A percentile compares a stretch with the other conserved stretches of the same genome.
Conservation (phyloP, 2,113 vertebrate genomes). For the Chloroceryle aenea region DNA sequence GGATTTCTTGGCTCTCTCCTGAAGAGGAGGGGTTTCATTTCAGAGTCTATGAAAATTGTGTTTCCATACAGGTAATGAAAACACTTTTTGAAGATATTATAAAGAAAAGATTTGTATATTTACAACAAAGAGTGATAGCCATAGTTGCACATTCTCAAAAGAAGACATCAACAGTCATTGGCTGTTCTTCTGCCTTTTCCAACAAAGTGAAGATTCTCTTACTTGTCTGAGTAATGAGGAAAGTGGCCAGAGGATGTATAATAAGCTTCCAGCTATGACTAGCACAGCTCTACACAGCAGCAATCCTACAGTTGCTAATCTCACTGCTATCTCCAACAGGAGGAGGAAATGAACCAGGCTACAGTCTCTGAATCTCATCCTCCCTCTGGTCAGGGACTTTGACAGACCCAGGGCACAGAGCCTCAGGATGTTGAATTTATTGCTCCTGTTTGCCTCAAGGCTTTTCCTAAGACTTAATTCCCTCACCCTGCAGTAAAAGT, state of each 20-base stretch:
- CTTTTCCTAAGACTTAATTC: neutral
- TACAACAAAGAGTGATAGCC: neutral
- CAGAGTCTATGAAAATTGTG: neutral
- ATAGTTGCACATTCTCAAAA: neutral
- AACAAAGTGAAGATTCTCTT: neutral
- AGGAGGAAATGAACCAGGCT: constrained; percentile 26
- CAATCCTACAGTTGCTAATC: constrained; percentile 3
- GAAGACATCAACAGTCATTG: neutral
- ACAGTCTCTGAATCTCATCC: neutral
- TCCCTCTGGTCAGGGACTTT: neutral
- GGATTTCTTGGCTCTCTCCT: neutral
- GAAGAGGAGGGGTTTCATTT: neutral
- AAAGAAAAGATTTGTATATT: neutral
- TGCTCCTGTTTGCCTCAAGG: neutral
- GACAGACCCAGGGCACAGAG: neutral
- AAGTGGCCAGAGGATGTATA: constrained; percentile 37
- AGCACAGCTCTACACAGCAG: neutral
- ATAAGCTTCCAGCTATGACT: constrained; percentile 32
- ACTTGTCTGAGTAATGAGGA: neutral
- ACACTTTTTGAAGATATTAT: neutral
- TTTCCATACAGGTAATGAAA: neutral
- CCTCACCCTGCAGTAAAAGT: neutral
- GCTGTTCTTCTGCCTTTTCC: neutral
- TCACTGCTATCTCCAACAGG: constrained; percentile 16
- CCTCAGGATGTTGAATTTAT: neutral